Percentiles rank a stretch among this genome's conserved stretches.
phyloP scores from a whole-genome alignment of 2,797 vertebrate species.

The Dromococcyx pavoninus region DNA sequence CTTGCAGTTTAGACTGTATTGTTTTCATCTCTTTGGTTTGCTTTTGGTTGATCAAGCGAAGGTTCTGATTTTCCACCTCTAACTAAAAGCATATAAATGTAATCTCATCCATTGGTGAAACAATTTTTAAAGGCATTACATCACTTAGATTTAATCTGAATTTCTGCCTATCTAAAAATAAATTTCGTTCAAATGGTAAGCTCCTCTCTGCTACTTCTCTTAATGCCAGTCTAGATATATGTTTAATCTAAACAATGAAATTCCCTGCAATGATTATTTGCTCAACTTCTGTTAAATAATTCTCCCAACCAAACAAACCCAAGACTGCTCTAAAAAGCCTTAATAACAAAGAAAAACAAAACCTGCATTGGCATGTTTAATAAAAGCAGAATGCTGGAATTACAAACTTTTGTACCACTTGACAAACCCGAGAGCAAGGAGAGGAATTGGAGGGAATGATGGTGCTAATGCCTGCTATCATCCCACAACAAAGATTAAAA shows the following conservation, averaged over 20 bases:
- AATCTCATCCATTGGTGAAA: neutral
- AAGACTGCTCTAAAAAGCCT: neutral
- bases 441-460: neutral
- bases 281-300: neutral
- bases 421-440: neutral
- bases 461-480: neutral
- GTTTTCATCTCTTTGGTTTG: slow-evolving; percentile 88
- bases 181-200: neutral
- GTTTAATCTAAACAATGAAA: neutral
- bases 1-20: slow-evolving; percentile 87
- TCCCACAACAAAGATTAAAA: neutral
- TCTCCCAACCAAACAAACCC: neutral
- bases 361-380: neutral
- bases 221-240: neutral
- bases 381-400: neutral
- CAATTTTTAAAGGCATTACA: neutral
- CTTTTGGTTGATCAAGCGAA: slow-evolving; percentile 88
- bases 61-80: slow-evolving; percentile 91
- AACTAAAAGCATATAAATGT: slow-evolving; percentile 81
- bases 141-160: neutral
- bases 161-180: neutral
- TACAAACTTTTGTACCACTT: neutral
- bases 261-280: neutral
- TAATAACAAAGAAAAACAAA: neutral
- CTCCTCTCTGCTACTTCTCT: neutral